Evolutionary conservation across 1,140 invertebrate genomes (phyloP), one percentile per base, ranked within the genome.

Genomic region (Chionoecetes opilio): DNA sequence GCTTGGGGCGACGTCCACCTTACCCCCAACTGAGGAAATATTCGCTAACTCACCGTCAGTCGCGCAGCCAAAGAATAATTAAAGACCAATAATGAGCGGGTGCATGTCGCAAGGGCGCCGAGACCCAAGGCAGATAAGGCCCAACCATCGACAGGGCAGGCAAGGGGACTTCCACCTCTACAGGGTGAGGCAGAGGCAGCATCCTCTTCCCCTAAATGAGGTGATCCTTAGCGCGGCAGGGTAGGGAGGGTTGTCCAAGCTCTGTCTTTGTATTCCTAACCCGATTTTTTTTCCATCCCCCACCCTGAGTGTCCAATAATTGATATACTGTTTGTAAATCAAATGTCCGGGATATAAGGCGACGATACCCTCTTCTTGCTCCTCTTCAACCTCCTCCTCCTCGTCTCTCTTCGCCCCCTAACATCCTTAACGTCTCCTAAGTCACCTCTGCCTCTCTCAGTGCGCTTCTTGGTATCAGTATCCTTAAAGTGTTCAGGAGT

Each of bases 261-360:
- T 3, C 63, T 75, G 63, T 75, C 63, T n/a, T 75, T 75, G 63
- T 75, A 26, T 5, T 8, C 21, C n/a, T 75, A 75, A 75, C 63
- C 63, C 63, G 46, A 14, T 17, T 53, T 17, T 75, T 75, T 75
- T n/a, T 75, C n/a, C 63, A 75, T 26, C 63, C 63, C 63, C 63
- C 6, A 1, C 63, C 63, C n/a, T n/a, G 21, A 26, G 5, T n/a
- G 21, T 75, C 63, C 63, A 75, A 75, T 75, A 75, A 75, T 75
- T 75, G 63, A 75, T 75, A 75, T 75, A 75, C 63, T 75, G 63
- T 75, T 75, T 17, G 63, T 75, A 75, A 75, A 75, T 75, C 63
- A n/a, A 75, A 75, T 75, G 63, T 53, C 46, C 46, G 21, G 46
- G 46, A 53, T 53, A 53, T 11, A 53, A n/a, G n/a, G 26, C 0